Base-by-base conservation (phyloP, 1,140 invertebrate genomes). In the Sarcophaga bullata region DNA sequence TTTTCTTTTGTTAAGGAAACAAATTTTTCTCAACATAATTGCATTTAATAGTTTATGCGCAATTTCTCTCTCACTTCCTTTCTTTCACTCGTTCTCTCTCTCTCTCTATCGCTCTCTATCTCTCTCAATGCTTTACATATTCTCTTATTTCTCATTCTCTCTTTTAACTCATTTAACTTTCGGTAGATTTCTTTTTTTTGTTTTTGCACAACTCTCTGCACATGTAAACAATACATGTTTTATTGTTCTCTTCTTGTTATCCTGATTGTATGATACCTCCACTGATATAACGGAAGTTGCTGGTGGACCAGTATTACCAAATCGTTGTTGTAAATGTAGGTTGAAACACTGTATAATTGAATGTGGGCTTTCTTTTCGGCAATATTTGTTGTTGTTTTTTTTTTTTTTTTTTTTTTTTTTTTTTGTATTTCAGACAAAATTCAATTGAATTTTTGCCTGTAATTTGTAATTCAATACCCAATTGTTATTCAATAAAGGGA, bases 11-110 rank as follows among this genome's bases (percentile, higher is more conserved):
- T 48, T 19, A 78, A 78, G 75, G 75, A 78, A 78, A 78, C 48
- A 78, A 72, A 78, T 78, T 78, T 49, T 52, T 17, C 75, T 78
- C 37, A 78, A 25, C 75, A 78, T 78, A 78, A 78, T 78, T 78
- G 75, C 75, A 78, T 78, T 78, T 19, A 68, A 68, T 68, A 78
- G 75, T 78, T 75, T 78, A 19, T 50, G 75, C 48, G 48, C 75
- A 50, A n/a, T 8, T 52, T 50, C 46, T 75, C 37, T 47, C 25
- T 73, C 50, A n/a, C 25, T 37, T 37, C 25, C 25, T 37, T 37
- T 37, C 25, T 37, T 4, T 37, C 25, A 37, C 25, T 78, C 73
- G 8, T 37, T 46, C 25, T 47, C 17, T 73, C 2, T 73, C 25
- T 73, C 25, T 48, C n/a, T n/a, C n/a, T 78, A 15, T 78, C 73